These are phyloP conservation scores for Megalops atlanticus DNA, from an alignment of 2,113 vertebrate species.

Conservation along the genomic window DNA sequence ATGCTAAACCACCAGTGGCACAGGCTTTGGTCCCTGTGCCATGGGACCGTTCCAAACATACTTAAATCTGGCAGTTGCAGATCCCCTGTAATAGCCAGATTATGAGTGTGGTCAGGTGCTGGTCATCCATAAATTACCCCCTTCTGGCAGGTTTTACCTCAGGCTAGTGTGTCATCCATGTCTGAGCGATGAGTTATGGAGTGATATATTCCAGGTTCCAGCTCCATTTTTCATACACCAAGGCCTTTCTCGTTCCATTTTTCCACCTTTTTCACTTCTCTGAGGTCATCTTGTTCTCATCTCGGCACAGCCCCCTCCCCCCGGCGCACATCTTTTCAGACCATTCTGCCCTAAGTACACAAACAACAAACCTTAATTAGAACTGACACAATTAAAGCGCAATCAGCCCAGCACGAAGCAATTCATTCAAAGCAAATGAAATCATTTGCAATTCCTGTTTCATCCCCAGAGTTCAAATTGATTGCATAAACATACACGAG, in stretches of 20 bases:
- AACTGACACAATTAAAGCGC: slow-evolving; percentile 4
- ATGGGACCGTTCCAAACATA: background rate
- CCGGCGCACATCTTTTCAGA: too few species aligned
- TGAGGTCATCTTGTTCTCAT: background rate
- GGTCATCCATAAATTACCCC: slow-evolving; percentile 2
- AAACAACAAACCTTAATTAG: slow-evolving; percentile 24
- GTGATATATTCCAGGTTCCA: slow-evolving; percentile 9
- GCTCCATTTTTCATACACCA: slow-evolving; percentile 30
- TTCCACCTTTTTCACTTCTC: background rate
- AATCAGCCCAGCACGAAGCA: background rate
- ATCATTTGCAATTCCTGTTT: slow-evolving; percentile 16
- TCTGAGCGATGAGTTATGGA: slow-evolving; percentile 28
- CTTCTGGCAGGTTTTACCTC: slow-evolving; percentile 23
- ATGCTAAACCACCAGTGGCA: background rate
- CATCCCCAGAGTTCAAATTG: slow-evolving; percentile 9
- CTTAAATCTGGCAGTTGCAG: background rate
- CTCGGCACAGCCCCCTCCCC: background rate
- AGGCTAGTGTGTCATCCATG: slow-evolving; percentile 14
- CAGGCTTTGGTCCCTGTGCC: background rate
- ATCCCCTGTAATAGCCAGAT: slow-evolving; percentile 15
- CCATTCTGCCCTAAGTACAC: background rate
- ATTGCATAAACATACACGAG: slow-evolving; percentile 1
- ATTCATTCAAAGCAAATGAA: slow-evolving; percentile 12
- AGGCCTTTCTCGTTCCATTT: slow-evolving; percentile 40
- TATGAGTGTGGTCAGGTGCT: background rate